Conservation (phyloP, 2,113 vertebrate species). For the Bostrychus sinensis region DNA sequence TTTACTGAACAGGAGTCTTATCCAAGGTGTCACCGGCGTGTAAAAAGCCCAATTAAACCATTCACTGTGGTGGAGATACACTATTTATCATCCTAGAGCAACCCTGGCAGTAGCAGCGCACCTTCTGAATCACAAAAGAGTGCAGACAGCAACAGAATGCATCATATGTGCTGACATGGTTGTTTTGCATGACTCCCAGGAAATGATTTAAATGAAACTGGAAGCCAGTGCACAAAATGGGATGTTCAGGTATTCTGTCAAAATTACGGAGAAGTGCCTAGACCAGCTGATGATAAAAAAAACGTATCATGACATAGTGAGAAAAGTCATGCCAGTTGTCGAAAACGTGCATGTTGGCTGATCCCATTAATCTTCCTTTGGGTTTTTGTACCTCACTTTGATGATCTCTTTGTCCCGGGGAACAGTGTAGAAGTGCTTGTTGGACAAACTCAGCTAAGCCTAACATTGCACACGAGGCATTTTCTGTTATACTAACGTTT, state of each 20-base stretch:
- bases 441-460: conserved; percentile 36
- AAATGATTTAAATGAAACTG: conserved; percentile 19
- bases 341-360: background rate
- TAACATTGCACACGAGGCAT: conserved; percentile 14
- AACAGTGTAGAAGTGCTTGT: conserved; percentile 30
- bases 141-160: conserved; percentile 13
- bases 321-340: conserved; percentile 25
- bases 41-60: conserved; percentile 16
- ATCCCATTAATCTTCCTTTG: conserved; percentile 35
- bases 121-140: background rate
- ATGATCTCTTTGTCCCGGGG: conserved; percentile 26
- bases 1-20: background rate
- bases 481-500: conserved; percentile 42
- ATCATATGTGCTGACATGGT: conserved; percentile 17
- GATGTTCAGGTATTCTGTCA: conserved; percentile 8
- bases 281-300: background rate
- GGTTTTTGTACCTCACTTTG: conserved; percentile 31
- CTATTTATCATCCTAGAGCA: conserved; percentile 11
- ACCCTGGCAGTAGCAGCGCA: background rate
- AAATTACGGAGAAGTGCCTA: conserved; percentile 22
- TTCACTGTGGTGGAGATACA: conserved; percentile 10
- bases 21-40: background rate
- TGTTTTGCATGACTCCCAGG: conserved; percentile 34
- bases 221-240: conserved; percentile 14
- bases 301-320: conserved; percentile 11